These are phyloP conservation scores for Spinus olivaceus DNA, from an alignment of 2,797 vertebrate species.

Conservation along the genomic window DNA sequence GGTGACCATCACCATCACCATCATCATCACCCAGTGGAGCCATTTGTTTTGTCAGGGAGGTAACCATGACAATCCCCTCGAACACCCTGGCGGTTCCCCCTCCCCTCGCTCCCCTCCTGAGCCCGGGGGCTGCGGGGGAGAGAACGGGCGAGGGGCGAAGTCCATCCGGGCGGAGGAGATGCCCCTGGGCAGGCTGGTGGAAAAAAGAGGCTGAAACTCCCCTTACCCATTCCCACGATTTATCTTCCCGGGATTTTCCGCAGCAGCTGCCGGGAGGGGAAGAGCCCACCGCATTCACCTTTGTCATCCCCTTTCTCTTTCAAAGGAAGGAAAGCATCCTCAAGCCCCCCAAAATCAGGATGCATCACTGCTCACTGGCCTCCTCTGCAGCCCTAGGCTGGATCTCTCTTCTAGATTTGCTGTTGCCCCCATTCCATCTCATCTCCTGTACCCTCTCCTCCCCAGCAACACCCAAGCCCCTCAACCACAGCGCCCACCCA, in stretches of 20 bases:
- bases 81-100: constrained; percentile 1
- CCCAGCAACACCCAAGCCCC: background rate
- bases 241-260: background rate
- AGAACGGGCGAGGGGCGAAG: background rate
- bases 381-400: background rate
- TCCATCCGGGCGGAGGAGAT: background rate
- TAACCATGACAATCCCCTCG: constrained; percentile 87
- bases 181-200: background rate
- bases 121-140: background rate
- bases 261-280: background rate
- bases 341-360: background rate
- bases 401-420: background rate
- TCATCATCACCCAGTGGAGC: constrained; percentile 59
- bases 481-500: fast-evolving
- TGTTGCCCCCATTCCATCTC: background rate
- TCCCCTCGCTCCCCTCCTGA: background rate
- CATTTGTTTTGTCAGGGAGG: constrained; percentile 81
- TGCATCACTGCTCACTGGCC: background rate
- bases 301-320: background rate
- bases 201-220: background rate
- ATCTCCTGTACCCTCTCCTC: background rate
- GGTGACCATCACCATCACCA: constrained; percentile 65
- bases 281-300: background rate
- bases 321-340: background rate
- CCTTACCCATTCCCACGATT: background rate